These are phyloP conservation scores for Dendrolimus pini DNA, from an alignment of 2,888 invertebrate genomes.

Conservation along the genomic window DNA sequence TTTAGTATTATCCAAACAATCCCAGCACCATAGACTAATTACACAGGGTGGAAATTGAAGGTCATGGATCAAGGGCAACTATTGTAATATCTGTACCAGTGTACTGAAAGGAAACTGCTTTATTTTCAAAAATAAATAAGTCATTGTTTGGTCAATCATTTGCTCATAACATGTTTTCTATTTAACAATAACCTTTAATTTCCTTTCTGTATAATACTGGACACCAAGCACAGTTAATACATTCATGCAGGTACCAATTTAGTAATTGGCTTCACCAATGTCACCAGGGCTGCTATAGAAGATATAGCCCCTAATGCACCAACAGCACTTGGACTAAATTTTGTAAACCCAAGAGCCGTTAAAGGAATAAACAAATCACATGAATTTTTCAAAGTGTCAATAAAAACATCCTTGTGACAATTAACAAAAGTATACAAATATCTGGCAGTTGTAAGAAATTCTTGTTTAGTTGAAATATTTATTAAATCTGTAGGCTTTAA, in stretches of 20 bases:
- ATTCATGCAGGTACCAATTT: conserved; percentile 80
- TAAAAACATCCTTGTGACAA: conserved; percentile 80
- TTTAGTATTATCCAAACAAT: no score
- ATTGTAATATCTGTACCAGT: no score
- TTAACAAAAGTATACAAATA: conserved; percentile 42
- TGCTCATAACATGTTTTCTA: no score
- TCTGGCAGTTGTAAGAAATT: conserved; percentile 36
- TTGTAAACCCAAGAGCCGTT: conserved; percentile 86
- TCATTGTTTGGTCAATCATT: no score
- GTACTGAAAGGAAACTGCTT: no score
- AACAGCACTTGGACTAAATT: conserved; percentile 85
- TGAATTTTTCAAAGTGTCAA: conserved; percentile 90
- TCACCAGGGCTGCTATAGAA: conserved; percentile 86
- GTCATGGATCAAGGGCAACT: no score
- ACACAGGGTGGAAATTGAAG: no score
- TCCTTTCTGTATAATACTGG: no score
- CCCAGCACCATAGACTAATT: no score
- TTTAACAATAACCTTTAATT: no score
- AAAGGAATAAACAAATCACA: conserved; percentile 93
- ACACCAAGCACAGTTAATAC: no score
- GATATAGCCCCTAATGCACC: conserved; percentile 89
- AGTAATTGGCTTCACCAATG: conserved; percentile 85
- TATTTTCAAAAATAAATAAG: no score
- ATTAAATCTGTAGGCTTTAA: conserved; percentile 60
- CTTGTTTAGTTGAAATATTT: conserved; percentile 35